A percentile compares a stretch with the other conserved stretches of the same genome.
These are phyloP conservation scores for Ceyx margarethae DNA, from an alignment of 2,113 vertebrate species.

Conservation along the genomic window DNA sequence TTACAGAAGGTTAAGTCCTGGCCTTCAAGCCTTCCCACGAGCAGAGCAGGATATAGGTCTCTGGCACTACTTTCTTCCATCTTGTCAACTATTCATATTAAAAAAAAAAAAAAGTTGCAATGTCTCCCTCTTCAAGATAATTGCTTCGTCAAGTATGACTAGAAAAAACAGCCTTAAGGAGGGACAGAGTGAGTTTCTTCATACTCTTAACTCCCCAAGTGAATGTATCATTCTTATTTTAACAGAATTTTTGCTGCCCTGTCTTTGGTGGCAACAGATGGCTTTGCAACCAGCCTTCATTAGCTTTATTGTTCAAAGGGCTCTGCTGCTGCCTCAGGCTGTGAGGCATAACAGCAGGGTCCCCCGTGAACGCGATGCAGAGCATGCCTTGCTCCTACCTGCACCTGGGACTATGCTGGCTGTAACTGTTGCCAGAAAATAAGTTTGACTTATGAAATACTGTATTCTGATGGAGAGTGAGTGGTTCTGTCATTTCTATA, in stretches of 20 bases:
- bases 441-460: background rate
- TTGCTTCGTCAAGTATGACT: background rate
- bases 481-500: background rate
- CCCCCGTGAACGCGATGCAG: background rate
- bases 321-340: background rate
- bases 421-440: background rate
- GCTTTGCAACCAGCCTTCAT: background rate
- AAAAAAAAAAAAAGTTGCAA: background rate
- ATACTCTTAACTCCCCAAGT: background rate
- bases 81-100: background rate
- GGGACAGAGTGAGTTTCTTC: background rate
- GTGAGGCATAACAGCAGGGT: background rate
- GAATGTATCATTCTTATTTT: background rate
- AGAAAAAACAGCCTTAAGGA: background rate
- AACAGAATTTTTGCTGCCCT: background rate
- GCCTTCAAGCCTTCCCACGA: background rate
- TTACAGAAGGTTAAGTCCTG: slow-evolving; percentile 24
- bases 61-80: background rate
- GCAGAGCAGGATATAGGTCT: background rate
- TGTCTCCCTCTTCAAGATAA: background rate
- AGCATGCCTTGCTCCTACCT: background rate
- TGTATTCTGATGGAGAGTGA: background rate
- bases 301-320: background rate
- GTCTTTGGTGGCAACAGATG: background rate
- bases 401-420: background rate